phyloP scores from a whole-genome alignment of 2,888 invertebrate species.

The Microplitis manilae region DNA sequence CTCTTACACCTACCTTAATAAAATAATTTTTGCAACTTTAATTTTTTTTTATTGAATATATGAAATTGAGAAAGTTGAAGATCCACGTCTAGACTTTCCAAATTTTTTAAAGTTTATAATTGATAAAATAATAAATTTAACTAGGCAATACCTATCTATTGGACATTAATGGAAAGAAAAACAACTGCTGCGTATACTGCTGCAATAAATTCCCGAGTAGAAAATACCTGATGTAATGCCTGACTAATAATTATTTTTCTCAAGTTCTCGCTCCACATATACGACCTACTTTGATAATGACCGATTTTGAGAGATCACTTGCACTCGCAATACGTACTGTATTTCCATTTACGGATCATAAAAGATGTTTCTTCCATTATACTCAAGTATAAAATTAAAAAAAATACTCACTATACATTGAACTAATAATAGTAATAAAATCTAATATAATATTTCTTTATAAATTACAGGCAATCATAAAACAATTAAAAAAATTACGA shows the following conservation, averaged over 20 bases:
- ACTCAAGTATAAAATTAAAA: constrained; percentile 22
- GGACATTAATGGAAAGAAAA: constrained; percentile 26
- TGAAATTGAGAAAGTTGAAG: too few species aligned
- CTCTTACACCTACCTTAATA: too few species aligned
- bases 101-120: too few species aligned
- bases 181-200: constrained; percentile 13
- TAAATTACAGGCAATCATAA: constrained; percentile 9
- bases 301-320: constrained; percentile 28
- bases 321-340: background rate
- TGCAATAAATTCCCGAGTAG: background rate
- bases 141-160: too few species aligned
- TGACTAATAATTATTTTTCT: background rate
- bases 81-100: too few species aligned
- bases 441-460: background rate
- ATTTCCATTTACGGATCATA: constrained; percentile 2
- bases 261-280: constrained; percentile 27
- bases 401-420: background rate
- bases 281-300: constrained; percentile 12
- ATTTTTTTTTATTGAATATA: too few species aligned
- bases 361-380: constrained; percentile 32
- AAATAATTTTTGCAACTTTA: too few species aligned
- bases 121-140: too few species aligned
- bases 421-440: background rate
- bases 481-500: constrained; percentile 11
- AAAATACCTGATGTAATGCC: too few species aligned